Evolutionary conservation across 2,797 vertebrate species (phyloP).

Genomic region (Melanotaenia nigrans): DNA sequence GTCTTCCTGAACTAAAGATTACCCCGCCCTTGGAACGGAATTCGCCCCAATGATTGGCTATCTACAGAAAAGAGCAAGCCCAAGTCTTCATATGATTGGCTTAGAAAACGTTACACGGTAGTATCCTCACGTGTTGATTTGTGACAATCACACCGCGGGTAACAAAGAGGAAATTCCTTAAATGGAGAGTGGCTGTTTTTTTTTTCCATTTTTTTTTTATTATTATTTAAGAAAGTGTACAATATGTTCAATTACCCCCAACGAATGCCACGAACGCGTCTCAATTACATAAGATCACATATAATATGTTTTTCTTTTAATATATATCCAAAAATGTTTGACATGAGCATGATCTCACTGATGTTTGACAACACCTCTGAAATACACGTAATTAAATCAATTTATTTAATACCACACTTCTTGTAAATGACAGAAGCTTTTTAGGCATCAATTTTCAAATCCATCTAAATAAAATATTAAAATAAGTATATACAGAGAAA

Average conservation of each 20-base stretch:
- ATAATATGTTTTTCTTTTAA: not conserved
- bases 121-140: constrained; percentile 37
- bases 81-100: constrained; percentile 55
- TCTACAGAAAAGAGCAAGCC: not conserved
- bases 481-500: not conserved
- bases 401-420: not conserved
- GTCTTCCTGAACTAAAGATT: constrained; percentile 68
- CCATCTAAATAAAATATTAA: not conserved
- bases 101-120: constrained; percentile 19
- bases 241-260: constrained; percentile 37
- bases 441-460: not conserved
- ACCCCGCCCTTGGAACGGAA: constrained; percentile 45
- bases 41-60: constrained; percentile 57
- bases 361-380: too few species aligned
- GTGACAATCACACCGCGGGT: constrained; percentile 52
- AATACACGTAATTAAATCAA: too few species aligned
- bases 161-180: constrained; percentile 63
- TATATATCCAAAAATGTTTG: not conserved
- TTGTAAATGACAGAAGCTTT: not conserved
- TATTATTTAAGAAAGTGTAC: constrained; percentile 27
- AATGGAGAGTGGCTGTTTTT: constrained; percentile 36
- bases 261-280: not conserved
- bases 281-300: not conserved
- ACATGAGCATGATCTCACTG: too few species aligned
- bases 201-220: not conserved